Conservation (phyloP, 2,113 vertebrate species). For the Gasterosteus nipponicus region DNA sequence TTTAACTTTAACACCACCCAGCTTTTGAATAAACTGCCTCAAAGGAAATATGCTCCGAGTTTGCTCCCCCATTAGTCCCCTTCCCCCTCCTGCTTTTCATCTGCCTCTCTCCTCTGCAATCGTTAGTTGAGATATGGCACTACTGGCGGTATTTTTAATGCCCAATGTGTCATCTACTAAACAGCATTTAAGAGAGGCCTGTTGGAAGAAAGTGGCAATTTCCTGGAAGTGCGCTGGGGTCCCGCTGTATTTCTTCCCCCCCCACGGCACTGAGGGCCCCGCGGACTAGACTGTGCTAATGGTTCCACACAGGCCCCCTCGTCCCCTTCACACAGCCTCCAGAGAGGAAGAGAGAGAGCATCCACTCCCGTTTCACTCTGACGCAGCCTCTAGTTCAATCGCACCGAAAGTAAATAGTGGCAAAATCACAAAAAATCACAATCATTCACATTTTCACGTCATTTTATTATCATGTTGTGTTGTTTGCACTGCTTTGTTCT, state of each 20-base stretch:
- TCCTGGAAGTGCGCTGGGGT: constrained; percentile 61
- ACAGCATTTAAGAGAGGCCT: constrained; percentile 61
- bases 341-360: constrained; percentile 7
- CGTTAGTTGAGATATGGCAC: constrained; percentile 48
- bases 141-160: constrained; percentile 53
- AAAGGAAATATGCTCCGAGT: constrained; percentile 37
- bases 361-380: constrained; percentile 17
- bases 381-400: background rate
- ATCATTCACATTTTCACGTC: background rate
- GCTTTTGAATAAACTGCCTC: constrained; percentile 32
- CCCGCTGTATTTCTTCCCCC: constrained; percentile 51
- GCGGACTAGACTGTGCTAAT: constrained; percentile 65
- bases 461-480: background rate
- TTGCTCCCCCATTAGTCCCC: constrained; percentile 15
- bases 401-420: background rate
- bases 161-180: constrained; percentile 61
- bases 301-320: constrained; percentile 47
- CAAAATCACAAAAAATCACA: background rate
- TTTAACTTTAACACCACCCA: constrained; percentile 22
- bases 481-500: background rate
- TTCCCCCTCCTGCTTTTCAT: constrained; percentile 3
- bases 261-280: constrained; percentile 56
- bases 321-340: constrained; percentile 12
- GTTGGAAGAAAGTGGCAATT: constrained; percentile 70
- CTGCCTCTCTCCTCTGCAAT: constrained; percentile 17